phyloP scores from a whole-genome alignment of 2,113 vertebrate species.

The Petaurus breviceps region DNA sequence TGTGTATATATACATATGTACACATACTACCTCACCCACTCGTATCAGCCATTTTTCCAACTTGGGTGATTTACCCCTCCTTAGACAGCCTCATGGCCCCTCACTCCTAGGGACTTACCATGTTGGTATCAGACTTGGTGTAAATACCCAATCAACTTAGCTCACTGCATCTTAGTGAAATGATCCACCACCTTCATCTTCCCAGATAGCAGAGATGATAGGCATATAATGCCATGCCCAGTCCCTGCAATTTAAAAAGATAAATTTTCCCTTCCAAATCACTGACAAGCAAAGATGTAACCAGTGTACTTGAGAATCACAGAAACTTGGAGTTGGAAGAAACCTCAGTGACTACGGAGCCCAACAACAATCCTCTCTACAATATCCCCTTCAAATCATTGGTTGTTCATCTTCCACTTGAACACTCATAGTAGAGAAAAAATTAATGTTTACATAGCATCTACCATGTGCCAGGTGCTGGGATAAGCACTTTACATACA shows the following conservation, averaged over 20 bases:
- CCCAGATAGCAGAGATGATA: background rate
- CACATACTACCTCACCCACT: background rate
- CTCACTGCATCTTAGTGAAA: background rate
- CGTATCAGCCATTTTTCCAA: background rate
- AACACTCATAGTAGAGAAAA: background rate
- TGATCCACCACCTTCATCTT: background rate
- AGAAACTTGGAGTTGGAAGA: background rate
- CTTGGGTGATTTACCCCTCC: background rate
- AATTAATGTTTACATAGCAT: background rate
- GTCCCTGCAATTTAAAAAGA: background rate
- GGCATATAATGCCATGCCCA: background rate
- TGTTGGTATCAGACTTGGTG: background rate
- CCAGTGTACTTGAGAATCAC: conserved; percentile 24
- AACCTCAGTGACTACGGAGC: background rate
- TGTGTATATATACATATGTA: no score
- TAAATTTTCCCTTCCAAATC: background rate
- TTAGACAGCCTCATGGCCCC: background rate
- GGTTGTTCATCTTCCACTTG: background rate
- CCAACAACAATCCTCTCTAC: background rate
- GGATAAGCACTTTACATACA: background rate
- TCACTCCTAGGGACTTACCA: background rate
- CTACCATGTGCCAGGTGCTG: background rate
- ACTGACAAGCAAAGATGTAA: conserved; percentile 16
- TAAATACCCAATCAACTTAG: background rate
- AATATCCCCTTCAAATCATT: background rate